Conservation (phyloP, 2,888 invertebrate genomes). For the Eupelmus urozonus region DNA sequence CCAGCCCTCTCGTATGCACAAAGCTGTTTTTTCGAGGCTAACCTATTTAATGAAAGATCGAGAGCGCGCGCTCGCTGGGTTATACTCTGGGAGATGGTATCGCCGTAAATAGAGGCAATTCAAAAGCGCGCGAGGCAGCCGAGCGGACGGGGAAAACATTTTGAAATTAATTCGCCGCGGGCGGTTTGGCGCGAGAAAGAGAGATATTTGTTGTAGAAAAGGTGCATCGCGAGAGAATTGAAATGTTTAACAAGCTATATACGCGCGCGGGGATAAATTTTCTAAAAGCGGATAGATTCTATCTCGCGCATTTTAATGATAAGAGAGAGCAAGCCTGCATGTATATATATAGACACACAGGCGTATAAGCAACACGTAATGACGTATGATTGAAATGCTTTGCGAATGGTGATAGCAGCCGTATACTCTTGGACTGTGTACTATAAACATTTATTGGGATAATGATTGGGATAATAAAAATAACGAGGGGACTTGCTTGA, state of each 20-base stretch:
- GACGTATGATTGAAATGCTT: conserved; percentile 4
- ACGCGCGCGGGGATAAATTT: conserved; percentile 4
- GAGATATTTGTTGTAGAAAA: neutral
- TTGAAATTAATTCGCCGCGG: conserved; percentile 21
- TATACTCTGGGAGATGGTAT: no score
- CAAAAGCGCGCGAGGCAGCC: no score
- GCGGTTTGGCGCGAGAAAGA: neutral
- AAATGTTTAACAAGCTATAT: neutral
- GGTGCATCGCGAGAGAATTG: neutral
- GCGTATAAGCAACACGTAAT: no score
- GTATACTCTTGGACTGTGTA: neutral
- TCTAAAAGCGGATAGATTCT: conserved; percentile 15
- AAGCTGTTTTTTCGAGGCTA: no score
- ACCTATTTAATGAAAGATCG: no score
- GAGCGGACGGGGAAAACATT: neutral
- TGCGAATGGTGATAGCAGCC: neutral
- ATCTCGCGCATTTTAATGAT: conserved; percentile 31
- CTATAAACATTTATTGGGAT: conserved; percentile 40
- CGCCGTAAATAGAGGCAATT: no score
- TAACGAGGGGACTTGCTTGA: conserved; percentile 1
- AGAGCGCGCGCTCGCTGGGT: no score
- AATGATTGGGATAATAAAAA: conserved; percentile 40
- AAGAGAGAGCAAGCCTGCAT: neutral
- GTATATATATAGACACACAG: neutral
- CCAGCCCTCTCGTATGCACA: no score